Evolutionary conservation across 2,113 vertebrate species (phyloP).

Genomic region (Pteruthius melanotis): DNA sequence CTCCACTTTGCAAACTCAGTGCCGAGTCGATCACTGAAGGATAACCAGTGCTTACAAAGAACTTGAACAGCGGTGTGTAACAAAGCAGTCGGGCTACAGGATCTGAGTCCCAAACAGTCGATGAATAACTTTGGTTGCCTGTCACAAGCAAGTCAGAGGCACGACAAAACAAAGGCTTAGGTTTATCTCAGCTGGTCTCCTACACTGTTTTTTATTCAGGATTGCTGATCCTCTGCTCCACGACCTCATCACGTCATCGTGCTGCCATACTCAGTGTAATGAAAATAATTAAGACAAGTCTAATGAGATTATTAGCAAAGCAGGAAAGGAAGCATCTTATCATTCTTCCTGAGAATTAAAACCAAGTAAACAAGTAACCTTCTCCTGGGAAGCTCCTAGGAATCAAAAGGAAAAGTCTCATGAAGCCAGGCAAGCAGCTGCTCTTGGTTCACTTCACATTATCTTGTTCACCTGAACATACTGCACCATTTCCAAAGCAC

Average conservation of each 20-base stretch:
- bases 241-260: neutral
- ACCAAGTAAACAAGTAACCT: neutral
- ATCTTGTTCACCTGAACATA: neutral
- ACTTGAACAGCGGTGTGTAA: neutral
- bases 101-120: fast-evolving
- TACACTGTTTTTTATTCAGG: neutral
- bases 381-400: neutral
- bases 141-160: neutral
- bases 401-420: neutral
- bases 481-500: neutral
- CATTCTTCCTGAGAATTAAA: neutral
- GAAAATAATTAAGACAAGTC: neutral
- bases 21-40: neutral
- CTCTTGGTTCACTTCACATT: neutral
- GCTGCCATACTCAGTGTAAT: neutral
- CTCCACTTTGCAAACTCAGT: neutral
- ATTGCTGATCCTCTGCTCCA: neutral
- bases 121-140: neutral
- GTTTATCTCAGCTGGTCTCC: neutral
- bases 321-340: neutral
- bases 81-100: neutral
- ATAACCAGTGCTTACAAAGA: neutral
- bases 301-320: neutral
- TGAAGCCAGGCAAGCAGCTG: neutral
- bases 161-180: neutral